Conservation (phyloP, 2,888 invertebrate species). For the Allacma fusca region DNA sequence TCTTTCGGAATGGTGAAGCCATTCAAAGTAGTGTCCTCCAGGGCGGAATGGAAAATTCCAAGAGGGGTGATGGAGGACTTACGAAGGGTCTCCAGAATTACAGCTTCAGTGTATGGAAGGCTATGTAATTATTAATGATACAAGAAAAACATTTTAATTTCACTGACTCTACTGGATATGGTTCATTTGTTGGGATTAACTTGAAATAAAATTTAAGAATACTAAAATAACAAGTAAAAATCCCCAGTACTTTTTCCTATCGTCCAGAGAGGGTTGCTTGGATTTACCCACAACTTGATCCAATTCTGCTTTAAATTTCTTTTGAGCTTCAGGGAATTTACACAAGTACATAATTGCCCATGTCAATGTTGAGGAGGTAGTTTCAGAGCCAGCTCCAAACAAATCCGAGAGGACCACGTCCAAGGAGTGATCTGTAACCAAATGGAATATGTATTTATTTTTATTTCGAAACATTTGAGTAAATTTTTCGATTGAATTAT, state of each 20-base stretch:
- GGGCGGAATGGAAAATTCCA: slow-evolving; percentile 45
- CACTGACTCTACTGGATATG: too few relatives aligned
- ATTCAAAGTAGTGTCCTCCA: slow-evolving; percentile 19
- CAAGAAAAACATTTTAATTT: too few relatives aligned
- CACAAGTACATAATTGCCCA: background rate
- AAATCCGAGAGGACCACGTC: background rate
- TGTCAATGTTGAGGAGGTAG: background rate
- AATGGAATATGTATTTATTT: too few relatives aligned
- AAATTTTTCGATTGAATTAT: too few relatives aligned
- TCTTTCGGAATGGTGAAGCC: slow-evolving; percentile 45
- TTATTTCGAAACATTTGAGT: too few relatives aligned
- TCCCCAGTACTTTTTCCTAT: background rate
- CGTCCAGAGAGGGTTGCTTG: background rate
- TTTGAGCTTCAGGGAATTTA: background rate
- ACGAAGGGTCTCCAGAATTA: slow-evolving; percentile 49
- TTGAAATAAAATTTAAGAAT: too few relatives aligned
- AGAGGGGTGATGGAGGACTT: slow-evolving; percentile 43
- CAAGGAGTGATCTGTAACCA: background rate
- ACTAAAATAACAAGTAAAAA: too few relatives aligned
- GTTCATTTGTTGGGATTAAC: too few relatives aligned
- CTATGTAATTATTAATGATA: too few relatives aligned
- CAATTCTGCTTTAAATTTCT: background rate
- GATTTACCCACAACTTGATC: background rate
- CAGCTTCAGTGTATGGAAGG: slow-evolving; percentile 41
- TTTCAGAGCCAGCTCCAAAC: background rate